A percentile compares a stretch with the other conserved stretches of the same genome.
Conservation (phyloP, 1,140 invertebrate genomes). For the Teleopsis dalmanni region DNA sequence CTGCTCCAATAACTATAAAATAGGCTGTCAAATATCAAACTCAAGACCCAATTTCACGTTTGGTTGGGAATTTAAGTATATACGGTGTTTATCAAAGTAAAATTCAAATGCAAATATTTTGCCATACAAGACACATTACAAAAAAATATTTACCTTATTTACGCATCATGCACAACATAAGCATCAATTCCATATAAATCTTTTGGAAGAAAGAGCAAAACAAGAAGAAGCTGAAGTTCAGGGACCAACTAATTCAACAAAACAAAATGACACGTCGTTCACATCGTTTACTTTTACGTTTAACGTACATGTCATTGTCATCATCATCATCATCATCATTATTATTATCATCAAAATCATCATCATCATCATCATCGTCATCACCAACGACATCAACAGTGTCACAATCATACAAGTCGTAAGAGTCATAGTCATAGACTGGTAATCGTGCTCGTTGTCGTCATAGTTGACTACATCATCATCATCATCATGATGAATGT, state of each 20-base stretch:
- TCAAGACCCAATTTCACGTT: too few relatives aligned
- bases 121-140: background rate
- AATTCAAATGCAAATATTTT: background rate
- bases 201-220: too few relatives aligned
- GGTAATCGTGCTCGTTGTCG: background rate
- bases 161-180: too few relatives aligned
- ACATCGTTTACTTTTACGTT: too few relatives aligned
- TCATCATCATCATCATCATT: slow-evolving; percentile 11
- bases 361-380: too few relatives aligned
- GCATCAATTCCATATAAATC: too few relatives aligned
- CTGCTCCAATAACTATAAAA: too few relatives aligned
- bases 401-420: too few relatives aligned
- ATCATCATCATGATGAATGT: background rate
- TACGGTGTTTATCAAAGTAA: too few relatives aligned
- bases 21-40: too few relatives aligned
- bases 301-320: slow-evolving; percentile 15
- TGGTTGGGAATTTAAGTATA: too few relatives aligned
- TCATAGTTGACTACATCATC: background rate
- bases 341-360: slow-evolving; percentile 6
- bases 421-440: background rate
- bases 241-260: background rate
- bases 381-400: too few relatives aligned
- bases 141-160: slow-evolving; percentile 1
- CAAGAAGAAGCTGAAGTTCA: background rate
- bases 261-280: slow-evolving; percentile 14